phyloP scores from a whole-genome alignment of 2,888 invertebrate genomes.

The Crematogaster levior region DNA sequence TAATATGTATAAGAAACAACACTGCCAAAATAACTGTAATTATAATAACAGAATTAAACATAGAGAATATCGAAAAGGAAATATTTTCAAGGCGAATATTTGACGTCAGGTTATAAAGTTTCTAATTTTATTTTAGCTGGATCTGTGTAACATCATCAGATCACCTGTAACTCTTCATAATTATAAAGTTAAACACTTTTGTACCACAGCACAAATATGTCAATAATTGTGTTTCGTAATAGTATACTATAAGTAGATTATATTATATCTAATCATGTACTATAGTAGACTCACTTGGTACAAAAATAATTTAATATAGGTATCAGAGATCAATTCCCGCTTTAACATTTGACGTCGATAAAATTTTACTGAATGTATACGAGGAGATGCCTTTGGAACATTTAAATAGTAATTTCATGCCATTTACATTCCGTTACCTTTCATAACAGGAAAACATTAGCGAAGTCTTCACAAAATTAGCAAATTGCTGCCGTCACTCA shows the following conservation, averaged over 20 bases:
- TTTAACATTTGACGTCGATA: neutral
- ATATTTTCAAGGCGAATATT: neutral
- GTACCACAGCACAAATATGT: neutral
- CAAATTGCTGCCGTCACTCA: conserved; percentile 67
- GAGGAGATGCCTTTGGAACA: neutral
- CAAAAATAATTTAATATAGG: neutral
- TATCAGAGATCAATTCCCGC: neutral
- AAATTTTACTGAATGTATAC: neutral
- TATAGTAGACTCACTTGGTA: too few species aligned
- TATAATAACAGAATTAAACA: neutral
- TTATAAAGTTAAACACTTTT: neutral
- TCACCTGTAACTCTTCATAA: neutral
- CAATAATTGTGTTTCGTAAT: neutral
- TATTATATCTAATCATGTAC: too few species aligned
- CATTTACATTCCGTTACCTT: conserved; percentile 22
- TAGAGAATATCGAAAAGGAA: neutral
- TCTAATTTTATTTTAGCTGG: conserved; percentile 6
- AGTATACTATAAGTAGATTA: too few species aligned
- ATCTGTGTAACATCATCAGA: neutral
- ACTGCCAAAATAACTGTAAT: neutral
- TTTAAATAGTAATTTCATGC: neutral
- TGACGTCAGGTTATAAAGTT: neutral
- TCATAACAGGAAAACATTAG: conserved; percentile 35
- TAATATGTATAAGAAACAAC: neutral
- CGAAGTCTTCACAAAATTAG: conserved; percentile 46